A percentile compares a stretch with the other conserved stretches of the same genome.
Conservation (phyloP, 2,797 vertebrate genomes). For the Okamejei kenojei region DNA sequence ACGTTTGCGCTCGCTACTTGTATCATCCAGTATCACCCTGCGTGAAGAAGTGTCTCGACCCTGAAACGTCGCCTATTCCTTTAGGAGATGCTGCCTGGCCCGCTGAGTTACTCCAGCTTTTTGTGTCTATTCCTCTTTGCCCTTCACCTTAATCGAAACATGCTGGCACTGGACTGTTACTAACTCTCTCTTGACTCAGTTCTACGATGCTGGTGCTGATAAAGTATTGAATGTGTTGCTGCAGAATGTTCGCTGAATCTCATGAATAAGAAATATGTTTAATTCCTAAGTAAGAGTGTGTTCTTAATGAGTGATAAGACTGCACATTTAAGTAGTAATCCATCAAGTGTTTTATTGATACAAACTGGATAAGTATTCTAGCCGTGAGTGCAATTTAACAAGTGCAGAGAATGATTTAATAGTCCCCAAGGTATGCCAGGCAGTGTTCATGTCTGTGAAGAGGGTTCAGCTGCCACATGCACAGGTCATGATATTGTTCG, state of each 20-base stretch:
- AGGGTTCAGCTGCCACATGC: slow-evolving; percentile 3
- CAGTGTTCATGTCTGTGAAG: not conserved
- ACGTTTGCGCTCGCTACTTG: too few relatives aligned
- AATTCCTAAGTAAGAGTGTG: not conserved
- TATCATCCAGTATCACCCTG: too few relatives aligned
- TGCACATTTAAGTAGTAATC: not conserved
- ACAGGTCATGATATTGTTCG: not conserved
- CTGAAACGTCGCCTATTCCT: too few relatives aligned
- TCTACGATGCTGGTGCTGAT: too few relatives aligned
- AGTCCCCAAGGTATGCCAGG: not conserved
- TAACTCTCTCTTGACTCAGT: not conserved
- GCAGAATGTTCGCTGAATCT: not conserved
- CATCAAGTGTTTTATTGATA: not conserved
- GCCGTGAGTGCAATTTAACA: not conserved
- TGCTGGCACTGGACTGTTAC: too few relatives aligned
- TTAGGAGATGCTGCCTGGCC: too few relatives aligned
- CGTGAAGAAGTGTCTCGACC: too few relatives aligned
- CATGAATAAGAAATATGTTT: not conserved
- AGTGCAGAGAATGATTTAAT: not conserved
- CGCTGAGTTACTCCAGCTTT: too few relatives aligned
- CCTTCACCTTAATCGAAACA: too few relatives aligned
- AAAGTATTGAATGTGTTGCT: not conserved
- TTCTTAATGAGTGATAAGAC: not conserved
- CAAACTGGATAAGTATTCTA: not conserved
- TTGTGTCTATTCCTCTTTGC: too few relatives aligned